Base-by-base conservation (phyloP, 2,797 vertebrate species). In the Microctenopoma lineatum region DNA sequence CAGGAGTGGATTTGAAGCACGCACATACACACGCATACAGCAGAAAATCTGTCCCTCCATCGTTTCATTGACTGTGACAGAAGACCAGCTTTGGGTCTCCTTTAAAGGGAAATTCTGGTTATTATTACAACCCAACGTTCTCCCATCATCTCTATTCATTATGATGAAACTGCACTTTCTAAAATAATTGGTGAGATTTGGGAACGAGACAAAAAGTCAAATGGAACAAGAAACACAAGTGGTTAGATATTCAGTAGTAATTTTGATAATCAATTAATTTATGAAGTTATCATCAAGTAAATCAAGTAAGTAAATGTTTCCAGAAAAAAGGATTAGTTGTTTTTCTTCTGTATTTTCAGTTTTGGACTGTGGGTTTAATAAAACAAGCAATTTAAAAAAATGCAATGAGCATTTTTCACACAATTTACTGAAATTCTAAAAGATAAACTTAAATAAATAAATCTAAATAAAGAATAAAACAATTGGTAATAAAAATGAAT, bases 1-100 rank as follows among this genome's bases (percentile, higher is more conserved):
- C 84, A 73, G 75, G 64, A 75, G 69, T 38, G 72, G 53, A 67
- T 83, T 29, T 62, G 67, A 66, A 41, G 47, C 58, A 54, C 62
- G 66, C 65, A 70, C 15, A 48, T 12, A 14, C 26, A 12, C 0
- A 25, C 34, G 32, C 50, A 47, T 3, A 55, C 56, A 59, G 58
- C 38, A 29, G 58, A 58, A 68, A 55, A 70, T 34, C 56, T 63
- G 61, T 50, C 44, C 47, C 27, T 51, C 15, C 1, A 2, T n/a
- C 3, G 0, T 69, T 66, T 59, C 32, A 42, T 14, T 45, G 44
- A 29, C 9, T 25, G 18, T 9, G 36, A 48, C 26, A 13, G 7
- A 34, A 3, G 13, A 64, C 27, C 27, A 52, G 47, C 27, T 46
- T 53, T 14, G 29, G 21, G 4, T 13, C 26, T 18, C 2, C 7